Base-by-base conservation (phyloP, 2,888 invertebrate genomes). In the Zonitis immaculata region DNA sequence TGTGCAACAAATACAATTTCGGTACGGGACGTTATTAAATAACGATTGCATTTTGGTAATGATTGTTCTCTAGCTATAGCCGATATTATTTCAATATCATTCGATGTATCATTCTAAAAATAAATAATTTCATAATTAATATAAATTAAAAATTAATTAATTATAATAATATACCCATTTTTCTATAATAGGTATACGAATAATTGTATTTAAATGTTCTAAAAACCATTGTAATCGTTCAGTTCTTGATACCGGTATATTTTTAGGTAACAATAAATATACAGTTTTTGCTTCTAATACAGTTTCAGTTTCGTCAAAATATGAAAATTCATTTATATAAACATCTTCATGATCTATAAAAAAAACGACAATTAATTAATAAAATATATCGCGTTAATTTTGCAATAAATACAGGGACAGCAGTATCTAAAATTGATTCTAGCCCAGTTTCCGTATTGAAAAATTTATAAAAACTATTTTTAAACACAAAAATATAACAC, bases 221-320 rank as follows among this genome's bases (percentile, higher is more conserved):
- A 90, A 78, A 66, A 85, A 83, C 90, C 90, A 90, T 66, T 86
- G 83, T 16, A 88, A 83, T 63, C 89, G 78, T 14, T 85, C 79
- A 69, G 87, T 86, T 60, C 89, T 78, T 5, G 89, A 89, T 53
- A 89, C 83, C 20, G 87, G 81, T 68, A 86, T 84, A 63, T 83
- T 82, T 67, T 83, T 83, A 65, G 83, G 85, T 83, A 88, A 82
- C 54, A 87, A 71, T 46, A 87, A 74, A 69, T 82, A 88, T 22
- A 88, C 80, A 52, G 80, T 80, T 51, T 81, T 82, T 26, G 85
- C 85, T 67, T 84, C 82, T 58, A 84, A 69, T 52, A 80, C 69
- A 12, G 65, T 65, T 56, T 66, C 66, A 44, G 60, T 60, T 51
- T 69, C 68, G 58, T 71, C 61, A 44, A 50, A 28, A 25, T 54